phyloP scores from a whole-genome alignment of 2,113 vertebrate genomes.

The Toxostoma redivivum region DNA sequence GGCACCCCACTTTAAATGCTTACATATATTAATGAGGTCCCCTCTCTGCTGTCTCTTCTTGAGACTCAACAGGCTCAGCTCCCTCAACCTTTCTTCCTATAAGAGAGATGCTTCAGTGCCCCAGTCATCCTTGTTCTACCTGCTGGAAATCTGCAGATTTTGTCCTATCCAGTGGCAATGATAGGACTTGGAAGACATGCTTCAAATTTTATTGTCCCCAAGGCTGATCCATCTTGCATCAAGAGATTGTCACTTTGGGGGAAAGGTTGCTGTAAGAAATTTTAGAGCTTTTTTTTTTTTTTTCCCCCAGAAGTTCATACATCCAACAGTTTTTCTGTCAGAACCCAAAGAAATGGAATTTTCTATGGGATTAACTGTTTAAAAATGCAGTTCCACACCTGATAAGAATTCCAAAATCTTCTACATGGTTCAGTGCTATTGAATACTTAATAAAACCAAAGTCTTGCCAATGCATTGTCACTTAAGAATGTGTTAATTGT shows the following conservation, averaged over 20 bases:
- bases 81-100: background rate
- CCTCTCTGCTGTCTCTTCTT: background rate
- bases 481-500: background rate
- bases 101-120: background rate
- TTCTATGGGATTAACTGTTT: background rate
- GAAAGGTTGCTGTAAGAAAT: background rate
- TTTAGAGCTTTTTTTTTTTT: background rate
- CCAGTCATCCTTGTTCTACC: background rate
- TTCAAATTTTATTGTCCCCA: background rate
- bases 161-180: rapidly evolving
- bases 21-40: rapidly evolving
- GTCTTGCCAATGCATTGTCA: background rate
- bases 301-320: rapidly evolving
- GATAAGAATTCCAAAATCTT: background rate
- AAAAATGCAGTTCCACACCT: background rate
- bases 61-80: background rate
- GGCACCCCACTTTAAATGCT: rapidly evolving
- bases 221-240: rapidly evolving
- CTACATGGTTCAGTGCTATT: background rate
- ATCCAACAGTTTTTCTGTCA: background rate
- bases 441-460: background rate
- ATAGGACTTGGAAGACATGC: background rate
- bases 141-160: background rate
- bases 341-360: background rate
- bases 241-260: background rate